phyloP scores from a whole-genome alignment of 2,888 invertebrate species.

The Hydropsyche betteni region DNA sequence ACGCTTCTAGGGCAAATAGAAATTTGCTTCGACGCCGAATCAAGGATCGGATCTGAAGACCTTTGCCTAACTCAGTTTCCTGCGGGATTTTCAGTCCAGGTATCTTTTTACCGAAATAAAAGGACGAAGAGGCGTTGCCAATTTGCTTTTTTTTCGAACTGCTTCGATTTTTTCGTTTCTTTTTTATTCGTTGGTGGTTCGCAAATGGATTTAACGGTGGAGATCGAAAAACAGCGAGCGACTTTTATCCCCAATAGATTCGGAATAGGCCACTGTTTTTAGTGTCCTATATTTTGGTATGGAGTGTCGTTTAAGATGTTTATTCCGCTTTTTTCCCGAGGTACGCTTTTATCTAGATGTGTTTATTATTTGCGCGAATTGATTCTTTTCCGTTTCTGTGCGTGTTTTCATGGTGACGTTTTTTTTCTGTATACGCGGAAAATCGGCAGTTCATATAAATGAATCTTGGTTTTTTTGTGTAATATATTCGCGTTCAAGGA shows the following conservation, averaged over 20 bases:
- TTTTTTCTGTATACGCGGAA: too few relatives aligned
- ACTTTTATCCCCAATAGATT: slow-evolving; percentile 12
- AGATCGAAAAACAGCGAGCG: not conserved
- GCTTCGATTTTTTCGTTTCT: not conserved
- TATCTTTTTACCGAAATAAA: too few relatives aligned
- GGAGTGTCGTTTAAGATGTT: not conserved
- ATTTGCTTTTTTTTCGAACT: slow-evolving; percentile 4
- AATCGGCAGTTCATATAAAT: too few relatives aligned
- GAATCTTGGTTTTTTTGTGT: too few relatives aligned
- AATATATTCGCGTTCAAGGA: too few relatives aligned
- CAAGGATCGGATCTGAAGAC: not conserved
- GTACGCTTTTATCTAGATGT: too few relatives aligned
- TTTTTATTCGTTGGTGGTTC: not conserved
- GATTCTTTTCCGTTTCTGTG: too few relatives aligned
- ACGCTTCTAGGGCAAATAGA: not conserved
- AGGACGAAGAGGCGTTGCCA: not conserved
- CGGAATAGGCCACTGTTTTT: not conserved
- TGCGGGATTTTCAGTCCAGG: too few relatives aligned
- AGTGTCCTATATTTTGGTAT: not conserved
- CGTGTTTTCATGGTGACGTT: too few relatives aligned
- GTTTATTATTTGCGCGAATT: too few relatives aligned
- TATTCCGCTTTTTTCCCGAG: not conserved
- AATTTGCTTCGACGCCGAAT: slow-evolving; percentile 2
- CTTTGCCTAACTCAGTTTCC: slow-evolving; percentile 4
- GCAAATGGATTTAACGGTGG: slow-evolving; percentile 10